These are phyloP conservation scores for Phocoena sinus DNA, from an alignment of 2,113 vertebrate species.

Conservation along the genomic window DNA sequence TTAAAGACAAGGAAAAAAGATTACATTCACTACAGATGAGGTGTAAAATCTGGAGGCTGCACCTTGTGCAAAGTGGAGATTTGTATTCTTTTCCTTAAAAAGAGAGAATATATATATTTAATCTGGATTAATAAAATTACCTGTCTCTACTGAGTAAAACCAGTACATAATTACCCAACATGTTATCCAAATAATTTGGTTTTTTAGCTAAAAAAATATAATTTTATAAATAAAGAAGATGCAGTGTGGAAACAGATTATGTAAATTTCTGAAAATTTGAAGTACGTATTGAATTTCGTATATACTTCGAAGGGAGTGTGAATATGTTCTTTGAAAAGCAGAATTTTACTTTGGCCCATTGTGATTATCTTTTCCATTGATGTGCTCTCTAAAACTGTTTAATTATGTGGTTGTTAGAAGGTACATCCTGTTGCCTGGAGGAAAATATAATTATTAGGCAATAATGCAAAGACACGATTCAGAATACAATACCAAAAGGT, in stretches of 20 bases:
- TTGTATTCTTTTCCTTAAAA: not conserved
- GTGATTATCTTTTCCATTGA: not conserved
- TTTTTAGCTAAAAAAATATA: not conserved
- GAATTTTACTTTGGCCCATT: not conserved
- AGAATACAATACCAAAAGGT: not conserved
- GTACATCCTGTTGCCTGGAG: not conserved
- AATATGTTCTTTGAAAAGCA: not conserved
- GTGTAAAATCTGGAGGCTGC: not conserved
- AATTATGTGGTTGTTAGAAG: not conserved
- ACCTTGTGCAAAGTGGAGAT: not conserved
- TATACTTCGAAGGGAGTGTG: not conserved
- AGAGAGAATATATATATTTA: not conserved
- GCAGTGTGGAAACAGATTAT: not conserved
- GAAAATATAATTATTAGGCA: not conserved
- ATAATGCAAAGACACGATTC: not conserved
- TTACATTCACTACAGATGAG: not conserved
- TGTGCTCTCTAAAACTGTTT: not conserved
- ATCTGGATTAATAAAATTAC: not conserved
- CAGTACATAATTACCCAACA: not conserved
- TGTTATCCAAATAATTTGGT: not conserved
- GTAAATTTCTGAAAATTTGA: not conserved
- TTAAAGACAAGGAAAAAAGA: conserved; percentile 41
- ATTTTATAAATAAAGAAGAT: conserved; percentile 2
- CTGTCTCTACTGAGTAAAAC: not conserved
- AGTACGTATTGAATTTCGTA: not conserved